Percentiles rank a stretch among this genome's conserved stretches.
phyloP scores from a whole-genome alignment of 2,113 vertebrate species.

The Upupa epops region DNA sequence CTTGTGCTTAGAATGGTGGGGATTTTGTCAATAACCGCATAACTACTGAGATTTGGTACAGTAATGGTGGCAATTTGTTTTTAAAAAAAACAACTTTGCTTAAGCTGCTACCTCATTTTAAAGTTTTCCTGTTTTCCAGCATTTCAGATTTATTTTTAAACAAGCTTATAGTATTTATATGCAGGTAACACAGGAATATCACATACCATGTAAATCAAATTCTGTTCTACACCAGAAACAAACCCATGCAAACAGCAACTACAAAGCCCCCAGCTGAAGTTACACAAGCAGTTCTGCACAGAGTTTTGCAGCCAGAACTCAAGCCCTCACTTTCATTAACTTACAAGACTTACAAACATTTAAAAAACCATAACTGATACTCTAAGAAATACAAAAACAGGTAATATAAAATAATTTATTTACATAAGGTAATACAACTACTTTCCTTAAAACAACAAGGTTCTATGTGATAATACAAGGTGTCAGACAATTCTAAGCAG shows the following conservation, averaged over 20 bases:
- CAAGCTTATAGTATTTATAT: not conserved
- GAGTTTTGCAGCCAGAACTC: not conserved
- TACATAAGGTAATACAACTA: constrained; percentile 70
- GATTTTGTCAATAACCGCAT: too few species aligned
- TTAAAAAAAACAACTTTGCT: not conserved
- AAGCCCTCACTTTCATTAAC: fast-evolving
- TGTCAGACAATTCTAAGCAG: constrained; percentile 38
- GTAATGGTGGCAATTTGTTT: fast-evolving
- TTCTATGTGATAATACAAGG: not conserved
- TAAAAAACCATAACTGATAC: not conserved
- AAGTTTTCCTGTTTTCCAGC: not conserved
- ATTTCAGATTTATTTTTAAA: not conserved
- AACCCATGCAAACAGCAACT: not conserved
- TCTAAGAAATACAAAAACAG: not conserved
- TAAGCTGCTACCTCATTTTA: not conserved
- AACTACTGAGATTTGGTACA: too few species aligned
- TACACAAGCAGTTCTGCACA: fast-evolving
- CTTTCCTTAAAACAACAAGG: constrained; percentile 72
- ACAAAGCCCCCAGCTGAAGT: fast-evolving
- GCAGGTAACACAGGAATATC: fast-evolving
- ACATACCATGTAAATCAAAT: not conserved
- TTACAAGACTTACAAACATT: not conserved
- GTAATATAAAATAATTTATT: constrained; percentile 79
- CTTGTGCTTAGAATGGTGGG: fast-evolving
- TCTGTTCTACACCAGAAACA: not conserved